Base-by-base conservation (phyloP, 2,797 vertebrate species). In the Sphenodon punctatus region DNA sequence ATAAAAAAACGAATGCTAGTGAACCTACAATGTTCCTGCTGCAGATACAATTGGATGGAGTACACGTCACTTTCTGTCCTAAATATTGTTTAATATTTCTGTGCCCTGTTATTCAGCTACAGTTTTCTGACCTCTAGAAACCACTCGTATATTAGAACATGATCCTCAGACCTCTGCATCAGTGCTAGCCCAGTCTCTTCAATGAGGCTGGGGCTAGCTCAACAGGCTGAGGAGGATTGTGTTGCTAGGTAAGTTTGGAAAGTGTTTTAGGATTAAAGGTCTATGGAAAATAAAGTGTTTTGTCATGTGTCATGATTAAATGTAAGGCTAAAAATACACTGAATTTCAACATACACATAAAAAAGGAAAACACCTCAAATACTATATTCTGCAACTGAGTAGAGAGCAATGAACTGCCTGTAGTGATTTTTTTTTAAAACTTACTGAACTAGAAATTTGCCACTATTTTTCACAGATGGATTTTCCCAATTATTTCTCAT, bases 311-410 rank as follows among this genome's bases (percentile, higher is more conserved):
- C 45, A 56, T 80, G 41, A 86, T 85, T 84, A 84, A 90, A 90
- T 75, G 67, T 89, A 88, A 86, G 20, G 58, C 72, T 67, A 67
- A 53, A 89, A 77, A 76, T 75, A 77, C 87, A 87, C 59, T 88
- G 86, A 55, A 70, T 87, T 58, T 78, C 80, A 79, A 67, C 34
- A 87, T 82, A 55, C 67, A 78, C 86, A 58, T 41, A 75, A 65
- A 71, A 41, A 80, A 83, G 55, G 75, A 82, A 88, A 80, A 80
- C 85, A 53, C 38, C 75, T 72, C 59, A 48, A 23, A 30, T 36
- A 75, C 69, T 1, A 9, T 55, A 66, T 53, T 46, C 67, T 53
- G n/a, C 27, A 30, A 15, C 61, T 80, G 77, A 85, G 85, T 42
- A 80, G 19, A 32, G 45, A 23, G 42, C 69, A 71, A 67, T 73